Base-by-base conservation (phyloP, 2,797 vertebrate genomes). In the Acridotheres tristis region DNA sequence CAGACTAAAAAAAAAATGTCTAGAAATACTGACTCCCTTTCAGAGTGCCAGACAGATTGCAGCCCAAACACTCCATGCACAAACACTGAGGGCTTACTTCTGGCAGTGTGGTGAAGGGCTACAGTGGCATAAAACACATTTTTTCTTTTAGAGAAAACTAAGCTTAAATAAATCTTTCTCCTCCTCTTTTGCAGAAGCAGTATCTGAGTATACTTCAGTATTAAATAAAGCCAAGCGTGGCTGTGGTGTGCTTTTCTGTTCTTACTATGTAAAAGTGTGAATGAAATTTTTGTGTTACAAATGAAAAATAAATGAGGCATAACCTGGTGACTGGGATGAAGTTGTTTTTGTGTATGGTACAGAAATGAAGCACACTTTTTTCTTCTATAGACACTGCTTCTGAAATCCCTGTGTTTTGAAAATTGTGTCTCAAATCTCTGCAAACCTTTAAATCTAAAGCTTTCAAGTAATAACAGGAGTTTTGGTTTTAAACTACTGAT, bases 71-170 rank as follows among this genome's bases (percentile, higher is more conserved):
- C 1, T 13, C 54, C 21, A 13, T 9, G 32, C 30, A 42, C 23
- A 34, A 75, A 43, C 36, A 90, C 0, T 12, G 62, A 74, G 5
- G 3, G 36, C 22, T 57, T 43, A n/a, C 7, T 38, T 45, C 84
- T 83, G n/a, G 25, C 47, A 48, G 25, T n/a, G 71, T 66, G 51
- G 13, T 68, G 50, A 79, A 63, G 40, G 25, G 22, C 51, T 43
- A 72, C 30, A 51, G 50, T 30, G 32, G 12, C 40, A 34, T 9
- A 76, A 76, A 36, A 23, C 0, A 1, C 1, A 1, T 42, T 3
- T 51, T 72, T 58, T 79, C 38, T 61, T 50, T 34, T 30, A 40
- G 13, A 63, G 21, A 68, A 94, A 65, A 73, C 30, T 23, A 68
- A 61, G 5, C 13, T 73, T 57, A 53, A 13, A 38, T 6, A 26